phyloP scores from a whole-genome alignment of 2,888 invertebrate species.

The Drosophila mimetica region DNA sequence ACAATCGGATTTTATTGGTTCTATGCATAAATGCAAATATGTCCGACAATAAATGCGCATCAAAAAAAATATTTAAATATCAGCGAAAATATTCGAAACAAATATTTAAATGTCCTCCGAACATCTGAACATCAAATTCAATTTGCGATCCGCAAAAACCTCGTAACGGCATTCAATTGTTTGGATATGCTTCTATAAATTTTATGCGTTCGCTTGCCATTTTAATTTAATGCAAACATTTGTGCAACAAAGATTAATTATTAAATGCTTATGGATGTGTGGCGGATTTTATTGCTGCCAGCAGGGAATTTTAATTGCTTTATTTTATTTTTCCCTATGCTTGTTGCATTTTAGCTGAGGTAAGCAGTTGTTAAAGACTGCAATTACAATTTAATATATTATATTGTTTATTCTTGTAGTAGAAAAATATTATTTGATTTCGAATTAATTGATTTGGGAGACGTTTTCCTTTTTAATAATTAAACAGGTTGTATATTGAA shows the following conservation, averaged over 20 bases:
- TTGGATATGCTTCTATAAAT: slow-evolving; percentile 29
- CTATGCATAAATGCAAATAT: slow-evolving; percentile 10
- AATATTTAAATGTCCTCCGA: slow-evolving; percentile 67
- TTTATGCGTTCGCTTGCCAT: slow-evolving; percentile 48
- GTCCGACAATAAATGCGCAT: slow-evolving; percentile 43
- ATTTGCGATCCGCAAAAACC: slow-evolving; percentile 54
- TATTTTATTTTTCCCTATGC: slow-evolving; percentile 7
- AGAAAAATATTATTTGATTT: not conserved
- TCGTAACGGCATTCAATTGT: slow-evolving; percentile 51
- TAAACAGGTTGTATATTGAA: not conserved
- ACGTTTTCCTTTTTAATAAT: not conserved
- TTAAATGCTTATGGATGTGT: slow-evolving; percentile 35
- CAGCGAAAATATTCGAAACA: slow-evolving; percentile 62
- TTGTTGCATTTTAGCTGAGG: slow-evolving; percentile 6
- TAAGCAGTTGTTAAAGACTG: slow-evolving; percentile 13
- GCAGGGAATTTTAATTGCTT: slow-evolving; percentile 29
- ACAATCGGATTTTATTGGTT: slow-evolving; percentile 23
- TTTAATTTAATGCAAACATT: slow-evolving; percentile 71
- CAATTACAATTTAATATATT: not conserved
- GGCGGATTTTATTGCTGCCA: slow-evolving; percentile 22
- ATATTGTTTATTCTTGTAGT: slow-evolving; percentile 1
- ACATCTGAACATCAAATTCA: slow-evolving; percentile 56
- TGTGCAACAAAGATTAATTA: slow-evolving; percentile 57
- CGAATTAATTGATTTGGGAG: not conserved
- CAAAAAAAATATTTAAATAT: slow-evolving; percentile 56